These are phyloP conservation scores for Hippocampus abdominalis DNA, from an alignment of 2,113 vertebrate genomes.

Conservation along the genomic window DNA sequence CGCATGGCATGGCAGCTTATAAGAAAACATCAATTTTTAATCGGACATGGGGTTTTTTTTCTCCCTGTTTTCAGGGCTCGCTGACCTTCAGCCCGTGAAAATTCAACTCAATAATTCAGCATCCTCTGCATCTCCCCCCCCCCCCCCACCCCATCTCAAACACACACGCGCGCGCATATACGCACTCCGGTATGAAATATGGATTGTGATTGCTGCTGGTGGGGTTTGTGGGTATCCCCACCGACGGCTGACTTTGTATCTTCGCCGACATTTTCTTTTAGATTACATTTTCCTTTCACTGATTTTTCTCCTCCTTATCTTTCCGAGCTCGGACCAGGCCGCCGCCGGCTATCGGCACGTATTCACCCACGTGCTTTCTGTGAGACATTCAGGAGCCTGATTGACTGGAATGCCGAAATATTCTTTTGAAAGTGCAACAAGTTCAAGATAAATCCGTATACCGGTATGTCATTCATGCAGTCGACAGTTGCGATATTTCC, in stretches of 20 bases:
- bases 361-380: slow-evolving; percentile 29
- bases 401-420: slow-evolving; percentile 20
- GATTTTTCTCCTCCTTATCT: slow-evolving; percentile 37
- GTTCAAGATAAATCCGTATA: slow-evolving; percentile 3
- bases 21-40: slow-evolving; percentile 77
- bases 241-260: slow-evolving; percentile 52
- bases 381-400: slow-evolving; percentile 21
- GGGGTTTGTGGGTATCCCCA: slow-evolving; percentile 36
- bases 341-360: slow-evolving; percentile 11
- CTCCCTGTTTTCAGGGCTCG: slow-evolving; percentile 29
- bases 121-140: slow-evolving; percentile 45
- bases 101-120: slow-evolving; percentile 77
- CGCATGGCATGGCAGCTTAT: slow-evolving; percentile 60
- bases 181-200: slow-evolving; percentile 38
- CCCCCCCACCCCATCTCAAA: slow-evolving; percentile 13
- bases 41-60: slow-evolving; percentile 52
- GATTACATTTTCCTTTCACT: slow-evolving; percentile 34
- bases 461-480: slow-evolving; percentile 7
- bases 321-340: slow-evolving; percentile 5
- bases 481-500: slow-evolving; percentile 28
- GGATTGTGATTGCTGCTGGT: slow-evolving; percentile 57
- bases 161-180: slow-evolving; percentile 21
- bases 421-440: slow-evolving; percentile 13
- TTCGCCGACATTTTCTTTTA: slow-evolving; percentile 36
- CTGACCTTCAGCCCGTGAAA: slow-evolving; percentile 76